Percentiles rank a stretch among this genome's conserved stretches.
These are phyloP conservation scores for Polyploca ridens DNA, from an alignment of 2,888 invertebrate genomes.

Conservation along the genomic window DNA sequence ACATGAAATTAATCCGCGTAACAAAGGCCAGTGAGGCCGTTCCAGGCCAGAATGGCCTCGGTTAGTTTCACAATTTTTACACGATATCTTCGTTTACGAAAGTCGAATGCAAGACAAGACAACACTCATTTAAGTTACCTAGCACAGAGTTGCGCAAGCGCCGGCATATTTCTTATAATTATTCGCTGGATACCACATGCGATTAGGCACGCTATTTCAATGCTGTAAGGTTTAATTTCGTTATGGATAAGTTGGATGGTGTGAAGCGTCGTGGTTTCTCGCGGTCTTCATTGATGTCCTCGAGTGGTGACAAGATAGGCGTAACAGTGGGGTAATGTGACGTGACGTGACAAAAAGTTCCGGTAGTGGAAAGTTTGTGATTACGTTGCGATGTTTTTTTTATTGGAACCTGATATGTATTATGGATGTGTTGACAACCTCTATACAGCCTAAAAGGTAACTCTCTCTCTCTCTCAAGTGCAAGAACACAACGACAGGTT, in stretches of 20 bases:
- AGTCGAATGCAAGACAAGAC: constrained; percentile 55
- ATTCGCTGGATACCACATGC: constrained; percentile 33
- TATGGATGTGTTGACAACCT: no score
- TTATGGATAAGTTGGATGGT: constrained; percentile 27
- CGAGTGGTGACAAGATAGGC: constrained; percentile 29
- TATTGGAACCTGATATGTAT: no score
- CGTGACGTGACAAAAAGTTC: constrained; percentile 39
- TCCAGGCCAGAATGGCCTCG: constrained; percentile 54
- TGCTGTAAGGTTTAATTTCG: constrained; percentile 26
- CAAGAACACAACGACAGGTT: no score
- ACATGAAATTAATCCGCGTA: constrained; percentile 55
- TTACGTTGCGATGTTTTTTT: neutral
- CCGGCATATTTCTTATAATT: constrained; percentile 42
- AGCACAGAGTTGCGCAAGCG: constrained; percentile 49
- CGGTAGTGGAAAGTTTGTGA: constrained; percentile 29
- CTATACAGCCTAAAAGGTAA: no score
- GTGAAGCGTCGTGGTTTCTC: constrained; percentile 25
- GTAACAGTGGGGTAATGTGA: constrained; percentile 25
- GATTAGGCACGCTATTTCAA: constrained; percentile 20
- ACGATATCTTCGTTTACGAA: constrained; percentile 77
- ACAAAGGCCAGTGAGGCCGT: constrained; percentile 52
- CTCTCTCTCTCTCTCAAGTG: no score
- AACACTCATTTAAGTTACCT: constrained; percentile 54
- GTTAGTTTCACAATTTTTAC: constrained; percentile 70
- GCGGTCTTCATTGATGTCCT: constrained; percentile 33